Evolutionary conservation across 2,113 vertebrate genomes (phyloP).

Genomic region (Dasyornis broadbenti): DNA sequence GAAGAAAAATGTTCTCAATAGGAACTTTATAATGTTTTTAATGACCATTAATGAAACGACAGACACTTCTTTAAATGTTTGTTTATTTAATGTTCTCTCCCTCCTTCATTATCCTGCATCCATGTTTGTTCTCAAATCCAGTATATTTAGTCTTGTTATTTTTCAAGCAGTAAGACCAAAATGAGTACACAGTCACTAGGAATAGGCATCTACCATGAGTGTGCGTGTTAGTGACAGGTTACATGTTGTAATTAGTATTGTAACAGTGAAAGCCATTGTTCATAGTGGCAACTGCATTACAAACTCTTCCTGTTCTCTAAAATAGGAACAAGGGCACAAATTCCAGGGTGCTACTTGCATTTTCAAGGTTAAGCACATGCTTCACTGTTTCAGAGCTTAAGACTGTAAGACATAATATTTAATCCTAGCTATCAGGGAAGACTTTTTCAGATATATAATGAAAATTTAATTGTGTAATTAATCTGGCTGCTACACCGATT

Average conservation of each 20-base stretch:
- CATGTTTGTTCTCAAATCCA: neutral
- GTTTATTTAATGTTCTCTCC: neutral
- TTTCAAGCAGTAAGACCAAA: neutral
- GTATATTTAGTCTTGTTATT: neutral
- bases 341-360: neutral
- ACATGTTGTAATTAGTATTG: neutral
- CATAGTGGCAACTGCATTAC: neutral
- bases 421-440: neutral
- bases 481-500: neutral
- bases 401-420: neutral
- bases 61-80: neutral
- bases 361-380: neutral
- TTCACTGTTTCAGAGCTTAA: neutral
- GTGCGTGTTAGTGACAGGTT: neutral
- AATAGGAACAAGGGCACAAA: neutral
- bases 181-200: rapidly evolving
- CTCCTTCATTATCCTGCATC: neutral
- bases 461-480: neutral
- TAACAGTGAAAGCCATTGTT: neutral
- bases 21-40: neutral
- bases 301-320: neutral
- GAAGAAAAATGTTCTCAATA: neutral
- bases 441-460: neutral
- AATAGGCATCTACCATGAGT: neutral
- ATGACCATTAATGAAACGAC: neutral